phyloP scores from a whole-genome alignment of 2,888 invertebrate genomes.

The Athetis lepigone region DNA sequence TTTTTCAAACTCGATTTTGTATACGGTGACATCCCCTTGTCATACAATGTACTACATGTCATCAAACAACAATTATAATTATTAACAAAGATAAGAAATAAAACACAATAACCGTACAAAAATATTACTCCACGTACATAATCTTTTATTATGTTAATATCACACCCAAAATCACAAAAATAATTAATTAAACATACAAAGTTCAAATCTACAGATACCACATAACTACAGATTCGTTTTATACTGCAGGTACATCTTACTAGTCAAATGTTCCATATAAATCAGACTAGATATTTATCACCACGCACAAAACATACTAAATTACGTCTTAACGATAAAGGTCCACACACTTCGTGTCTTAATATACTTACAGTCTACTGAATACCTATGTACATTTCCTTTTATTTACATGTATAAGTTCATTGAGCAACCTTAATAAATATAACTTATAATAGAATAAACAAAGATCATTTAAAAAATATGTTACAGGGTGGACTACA shows the following conservation, averaged over 20 bases:
- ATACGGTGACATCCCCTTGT: too few relatives aligned
- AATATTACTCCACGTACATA: background rate
- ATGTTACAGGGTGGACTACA: too few relatives aligned
- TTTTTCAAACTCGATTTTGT: too few relatives aligned
- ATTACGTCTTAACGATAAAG: background rate
- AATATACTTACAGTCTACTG: background rate
- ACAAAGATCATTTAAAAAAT: too few relatives aligned
- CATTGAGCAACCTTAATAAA: background rate
- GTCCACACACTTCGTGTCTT: background rate
- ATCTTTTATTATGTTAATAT: slow-evolving; percentile 47
- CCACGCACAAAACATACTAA: slow-evolving; percentile 14
- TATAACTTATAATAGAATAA: background rate
- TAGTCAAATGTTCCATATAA: slow-evolving; percentile 19
- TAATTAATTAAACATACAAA: slow-evolving; percentile 8
- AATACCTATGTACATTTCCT: too few relatives aligned
- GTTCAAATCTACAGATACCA: background rate
- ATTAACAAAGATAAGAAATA: too few relatives aligned
- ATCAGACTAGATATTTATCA: slow-evolving; percentile 52
- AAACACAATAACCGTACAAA: background rate
- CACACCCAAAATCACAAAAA: slow-evolving; percentile 58
- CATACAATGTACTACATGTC: too few relatives aligned
- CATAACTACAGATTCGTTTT: slow-evolving; percentile 7
- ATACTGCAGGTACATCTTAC: slow-evolving; percentile 21
- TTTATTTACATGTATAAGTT: too few relatives aligned
- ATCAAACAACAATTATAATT: too few relatives aligned